Base-by-base conservation (phyloP, 2,888 invertebrate species). In the Galerucella pusilla region DNA sequence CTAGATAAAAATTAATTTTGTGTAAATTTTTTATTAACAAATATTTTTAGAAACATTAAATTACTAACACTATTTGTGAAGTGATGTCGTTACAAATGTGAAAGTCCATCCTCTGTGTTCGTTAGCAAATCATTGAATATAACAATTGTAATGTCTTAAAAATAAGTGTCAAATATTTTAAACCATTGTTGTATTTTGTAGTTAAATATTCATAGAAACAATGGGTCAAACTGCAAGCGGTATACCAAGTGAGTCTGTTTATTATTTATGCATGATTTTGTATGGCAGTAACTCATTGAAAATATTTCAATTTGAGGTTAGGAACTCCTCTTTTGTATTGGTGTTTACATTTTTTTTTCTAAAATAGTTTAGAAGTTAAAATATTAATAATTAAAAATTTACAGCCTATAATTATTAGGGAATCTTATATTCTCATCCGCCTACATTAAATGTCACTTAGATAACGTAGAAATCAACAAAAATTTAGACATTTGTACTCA, bases 151-250 rank as follows among this genome's bases (percentile, higher is more conserved):
- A 60, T 42, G 14, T 70, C 61, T 61, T 61, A 69, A 66, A 73
- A 73, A 70, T 59, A 49, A 45, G 69, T 69, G 69, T 54, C 49
- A 42, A 61, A 11, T 57, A 65, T 64, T 42, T 57, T 45, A 12
- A 71, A 35, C 25, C 45, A 11, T 46, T 64, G 10, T 68, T 70
- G 20, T 72, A 52, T 54, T 63, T 46, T 64, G 25, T 54, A 11
- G 57, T 64, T 45, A 35, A 20, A 28, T 35, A 68, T 67, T 70
- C 66, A 45, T 64, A 59, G 46, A 73, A 67, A 73, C 69, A 66
- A 83, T 83, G 83, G 83, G 83, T 72, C 83, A 83, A 78, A 80
- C 82, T 49, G 78, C 83, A 64, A 83, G 83, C 69, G 83, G 83
- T 74, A 81, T 83, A 78, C 81, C 82, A 80, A 81, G 83, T 83